Evolutionary conservation across 2,888 invertebrate genomes (phyloP), one percentile per base, ranked within the genome.

Genomic region (Eupithecia subumbrata): DNA sequence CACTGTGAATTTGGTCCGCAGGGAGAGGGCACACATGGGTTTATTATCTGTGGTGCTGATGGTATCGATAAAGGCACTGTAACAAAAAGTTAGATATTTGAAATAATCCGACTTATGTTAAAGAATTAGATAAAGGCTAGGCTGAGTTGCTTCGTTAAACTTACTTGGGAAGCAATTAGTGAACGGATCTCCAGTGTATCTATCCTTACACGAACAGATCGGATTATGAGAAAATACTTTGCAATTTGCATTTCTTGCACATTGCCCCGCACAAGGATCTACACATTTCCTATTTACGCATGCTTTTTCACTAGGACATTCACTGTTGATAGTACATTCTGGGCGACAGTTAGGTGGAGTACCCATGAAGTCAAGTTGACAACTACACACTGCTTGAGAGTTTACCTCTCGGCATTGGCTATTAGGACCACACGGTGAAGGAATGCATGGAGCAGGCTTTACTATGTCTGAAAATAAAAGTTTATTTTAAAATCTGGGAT

Each of bases 201-300:
- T 96, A 22, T 96, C 91, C 79, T 96, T 96, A 87, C 98, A 98
- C 30, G 96, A 96, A 87, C 98, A 98, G 80, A 97, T 96, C 2
- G 98, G 98, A 86, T 97, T 97, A 86, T 98, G 98, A 84, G 97
- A 97, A 78, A 97, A 96, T 34, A 98, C 97, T 89, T 96, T 96
- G 83, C 98, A 98, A 74, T 96, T 95, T 14, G 98, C 97, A 85
- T 97, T 97, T 81, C 96, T 95, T 25, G 97, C 98, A 85, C 98
- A 98, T 66, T 97, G 96, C 70, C 97, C 97, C 4, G 96, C 95
- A 83, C 98, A 98, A 14, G 98, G 98, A 91, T 98, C 96, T 71
- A 96, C 95, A 86, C 98, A 98, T 91, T 97, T 97, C 79, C 96
- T 96, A 82, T 96, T 97, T 63, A 97, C 94, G 85, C 98, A 98